Conservation (phyloP, 37 sponge, comb jelly and placozoan species). For the Dysidea cf. avara region DNA sequence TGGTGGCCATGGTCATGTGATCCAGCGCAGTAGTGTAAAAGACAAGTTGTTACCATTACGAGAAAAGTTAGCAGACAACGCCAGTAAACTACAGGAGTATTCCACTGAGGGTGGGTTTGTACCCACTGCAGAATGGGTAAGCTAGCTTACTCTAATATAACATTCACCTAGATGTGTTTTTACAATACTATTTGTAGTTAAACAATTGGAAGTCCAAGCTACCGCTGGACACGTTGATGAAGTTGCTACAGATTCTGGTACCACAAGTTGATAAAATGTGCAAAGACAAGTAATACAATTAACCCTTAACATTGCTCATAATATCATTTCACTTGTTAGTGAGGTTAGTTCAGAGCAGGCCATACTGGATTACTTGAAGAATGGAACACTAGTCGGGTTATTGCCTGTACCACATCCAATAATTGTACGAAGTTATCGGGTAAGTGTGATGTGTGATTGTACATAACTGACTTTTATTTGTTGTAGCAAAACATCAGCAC, state of each 20-base stretch:
- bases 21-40: too few relatives aligned
- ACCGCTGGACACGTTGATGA: constrained; percentile 85
- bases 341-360: constrained; percentile 81
- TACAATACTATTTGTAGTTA: constrained; percentile 24
- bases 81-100: constrained; percentile 58
- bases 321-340: constrained; percentile 8
- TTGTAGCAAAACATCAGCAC: constrained; percentile 80
- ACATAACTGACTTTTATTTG: neutral
- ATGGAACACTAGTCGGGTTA: constrained; percentile 94
- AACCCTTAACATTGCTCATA: neutral
- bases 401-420: constrained; percentile 97
- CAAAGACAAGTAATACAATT: constrained; percentile 77
- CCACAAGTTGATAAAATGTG: constrained; percentile 98
- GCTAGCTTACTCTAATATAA: constrained; percentile 4
- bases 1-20: too few relatives aligned
- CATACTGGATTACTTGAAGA: constrained; percentile 88
- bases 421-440: constrained; percentile 94
- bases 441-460: constrained; percentile 25
- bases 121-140: constrained; percentile 84
- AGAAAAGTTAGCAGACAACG: constrained; percentile 47
- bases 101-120: constrained; percentile 60
- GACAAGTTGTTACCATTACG: constrained; percentile 47
- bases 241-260: constrained; percentile 89
- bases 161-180: neutral
- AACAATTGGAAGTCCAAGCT: constrained; percentile 80